These are phyloP conservation scores for Carterocephalus palaemon DNA, from an alignment of 2,888 invertebrate genomes.

Conservation along the genomic window DNA sequence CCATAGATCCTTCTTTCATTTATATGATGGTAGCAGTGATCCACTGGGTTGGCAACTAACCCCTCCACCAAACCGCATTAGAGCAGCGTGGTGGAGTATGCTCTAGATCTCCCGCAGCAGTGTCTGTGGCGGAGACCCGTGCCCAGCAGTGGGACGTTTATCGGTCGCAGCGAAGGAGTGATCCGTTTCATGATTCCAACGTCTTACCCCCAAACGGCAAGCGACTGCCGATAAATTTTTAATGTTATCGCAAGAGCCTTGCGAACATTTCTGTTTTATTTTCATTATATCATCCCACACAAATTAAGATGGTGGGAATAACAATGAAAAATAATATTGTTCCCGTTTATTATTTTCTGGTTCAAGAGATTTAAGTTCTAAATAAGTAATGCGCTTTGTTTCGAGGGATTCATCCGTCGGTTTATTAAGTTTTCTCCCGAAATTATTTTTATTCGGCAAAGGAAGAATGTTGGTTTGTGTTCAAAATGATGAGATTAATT, in stretches of 20 bases:
- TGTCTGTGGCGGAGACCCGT: too few species aligned
- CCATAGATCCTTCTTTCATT: too few species aligned
- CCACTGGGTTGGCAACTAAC: too few species aligned
- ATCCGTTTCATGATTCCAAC: not conserved
- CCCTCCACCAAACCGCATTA: too few species aligned
- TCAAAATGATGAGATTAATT: too few species aligned
- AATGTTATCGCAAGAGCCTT: constrained; percentile 41
- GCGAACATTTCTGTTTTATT: constrained; percentile 38
- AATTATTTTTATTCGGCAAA: too few species aligned
- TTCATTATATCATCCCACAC: constrained; percentile 39
- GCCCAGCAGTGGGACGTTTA: too few species aligned
- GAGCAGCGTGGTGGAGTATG: too few species aligned
- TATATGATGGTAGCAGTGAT: too few species aligned
- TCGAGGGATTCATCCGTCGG: not conserved
- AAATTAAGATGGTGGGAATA: constrained; percentile 37
- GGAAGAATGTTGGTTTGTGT: too few species aligned
- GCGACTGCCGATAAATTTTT: constrained; percentile 43
- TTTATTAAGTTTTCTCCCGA: constrained; percentile 14
- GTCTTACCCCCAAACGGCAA: constrained; percentile 20
- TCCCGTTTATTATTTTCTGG: constrained; percentile 24
- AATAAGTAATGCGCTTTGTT: constrained; percentile 24
- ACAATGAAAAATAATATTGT: constrained; percentile 28
- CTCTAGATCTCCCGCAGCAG: too few species aligned
- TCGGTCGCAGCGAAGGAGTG: too few species aligned
- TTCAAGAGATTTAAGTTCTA: constrained; percentile 21